phyloP scores from a whole-genome alignment of 2,113 vertebrate species.

The Crypturellus undulatus region DNA sequence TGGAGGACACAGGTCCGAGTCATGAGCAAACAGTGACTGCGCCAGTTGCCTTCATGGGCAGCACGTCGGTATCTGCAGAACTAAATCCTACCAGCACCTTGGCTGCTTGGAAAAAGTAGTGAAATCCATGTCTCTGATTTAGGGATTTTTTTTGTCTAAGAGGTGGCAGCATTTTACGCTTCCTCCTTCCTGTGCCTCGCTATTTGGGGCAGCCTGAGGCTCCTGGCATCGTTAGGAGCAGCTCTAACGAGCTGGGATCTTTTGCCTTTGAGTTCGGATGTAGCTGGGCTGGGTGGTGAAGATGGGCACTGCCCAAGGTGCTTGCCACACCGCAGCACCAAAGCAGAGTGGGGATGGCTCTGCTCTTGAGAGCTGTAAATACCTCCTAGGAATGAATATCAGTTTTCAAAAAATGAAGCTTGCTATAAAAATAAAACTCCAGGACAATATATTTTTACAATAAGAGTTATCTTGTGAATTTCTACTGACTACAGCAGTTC shows the following conservation, averaged over 20 bases:
- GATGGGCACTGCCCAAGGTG: background rate
- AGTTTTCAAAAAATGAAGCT: constrained; percentile 49
- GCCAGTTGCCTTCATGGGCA: constrained; percentile 22
- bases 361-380: constrained; percentile 35
- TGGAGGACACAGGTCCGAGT: constrained; percentile 43
- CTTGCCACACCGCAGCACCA: constrained; percentile 20
- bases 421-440: constrained; percentile 26
- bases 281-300: background rate
- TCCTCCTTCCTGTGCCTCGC: background rate
- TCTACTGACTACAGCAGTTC: constrained; percentile 24
- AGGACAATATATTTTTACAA: background rate
- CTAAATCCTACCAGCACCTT: background rate
- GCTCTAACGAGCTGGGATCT: background rate
- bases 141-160: background rate
- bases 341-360: background rate
- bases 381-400: background rate
- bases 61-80: background rate
- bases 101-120: background rate
- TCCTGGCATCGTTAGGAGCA: background rate
- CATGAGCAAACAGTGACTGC: constrained; percentile 46
- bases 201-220: background rate
- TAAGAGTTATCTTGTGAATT: constrained; percentile 34
- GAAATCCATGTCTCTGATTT: background rate
- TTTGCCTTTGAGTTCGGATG: background rate
- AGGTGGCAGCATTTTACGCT: background rate